Evolutionary conservation across 2,888 invertebrate genomes (phyloP).

Genomic region (Zhengitettix transpicula): DNA sequence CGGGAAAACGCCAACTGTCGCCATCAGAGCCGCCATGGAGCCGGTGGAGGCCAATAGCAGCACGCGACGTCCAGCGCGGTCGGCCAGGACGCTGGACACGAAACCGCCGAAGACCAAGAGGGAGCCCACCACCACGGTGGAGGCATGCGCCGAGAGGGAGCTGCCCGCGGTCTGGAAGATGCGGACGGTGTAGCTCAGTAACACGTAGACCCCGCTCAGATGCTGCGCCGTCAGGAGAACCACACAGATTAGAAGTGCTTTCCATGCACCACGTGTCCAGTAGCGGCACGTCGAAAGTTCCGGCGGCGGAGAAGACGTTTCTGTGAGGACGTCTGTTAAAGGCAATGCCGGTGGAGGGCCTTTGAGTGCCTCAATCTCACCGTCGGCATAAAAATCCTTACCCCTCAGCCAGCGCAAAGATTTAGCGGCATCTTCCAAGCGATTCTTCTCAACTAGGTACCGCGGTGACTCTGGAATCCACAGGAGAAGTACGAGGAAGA

Average conservation of each 20-base stretch:
- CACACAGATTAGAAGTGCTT: neutral
- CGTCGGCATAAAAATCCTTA: neutral
- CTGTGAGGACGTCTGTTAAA: neutral
- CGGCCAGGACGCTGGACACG: conserved; percentile 20
- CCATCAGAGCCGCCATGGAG: conserved; percentile 18
- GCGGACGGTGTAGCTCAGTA: conserved; percentile 22
- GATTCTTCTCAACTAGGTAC: conserved; percentile 27
- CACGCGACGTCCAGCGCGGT: conserved; percentile 27
- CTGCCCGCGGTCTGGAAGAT: conserved; percentile 21
- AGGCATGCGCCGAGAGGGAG: conserved; percentile 17
- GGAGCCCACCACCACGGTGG: conserved; percentile 27
- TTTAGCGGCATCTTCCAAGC: conserved; percentile 26
- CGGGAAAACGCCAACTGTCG: conserved; percentile 21
- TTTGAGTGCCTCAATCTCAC: neutral
- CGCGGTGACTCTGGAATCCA: conserved; percentile 43
- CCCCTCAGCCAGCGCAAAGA: conserved; percentile 18
- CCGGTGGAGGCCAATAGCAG: conserved; percentile 27
- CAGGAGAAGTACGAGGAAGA: conserved; percentile 29
- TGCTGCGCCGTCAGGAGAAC: conserved; percentile 17
- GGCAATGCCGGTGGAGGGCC: too few relatives aligned
- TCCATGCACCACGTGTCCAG: neutral
- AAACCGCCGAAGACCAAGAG: conserved; percentile 22
- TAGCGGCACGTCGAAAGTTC: too few relatives aligned
- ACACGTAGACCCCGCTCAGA: conserved; percentile 26
- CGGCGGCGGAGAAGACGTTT: neutral